Evolutionary conservation across 37 sponge, comb jelly and placozoan species (phyloP).

Genomic region (Aplysina aerophoba): DNA sequence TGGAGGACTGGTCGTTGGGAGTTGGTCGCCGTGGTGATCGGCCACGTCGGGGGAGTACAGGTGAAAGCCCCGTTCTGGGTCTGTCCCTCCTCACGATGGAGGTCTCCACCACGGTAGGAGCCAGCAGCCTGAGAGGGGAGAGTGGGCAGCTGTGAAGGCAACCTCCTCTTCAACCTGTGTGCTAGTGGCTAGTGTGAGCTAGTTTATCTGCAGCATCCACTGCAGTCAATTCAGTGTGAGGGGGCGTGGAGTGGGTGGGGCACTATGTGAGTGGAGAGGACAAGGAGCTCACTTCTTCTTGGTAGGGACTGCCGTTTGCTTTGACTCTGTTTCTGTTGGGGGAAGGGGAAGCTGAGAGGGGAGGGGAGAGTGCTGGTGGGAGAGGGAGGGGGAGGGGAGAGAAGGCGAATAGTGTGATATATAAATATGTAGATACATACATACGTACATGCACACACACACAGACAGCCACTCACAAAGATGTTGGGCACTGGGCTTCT

Average conservation of each 20-base stretch:
- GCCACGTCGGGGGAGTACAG: conserved; percentile 2
- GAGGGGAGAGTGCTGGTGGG: too few species aligned
- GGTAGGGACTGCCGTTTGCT: conserved; percentile 17
- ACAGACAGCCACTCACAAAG: conserved; percentile 56
- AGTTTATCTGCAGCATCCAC: too few species aligned
- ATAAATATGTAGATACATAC: too few species aligned
- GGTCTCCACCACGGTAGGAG: conserved; percentile 33
- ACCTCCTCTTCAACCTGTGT: too few species aligned
- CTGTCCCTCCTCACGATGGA: conserved; percentile 64
- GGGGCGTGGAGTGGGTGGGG: too few species aligned
- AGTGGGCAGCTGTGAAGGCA: too few species aligned
- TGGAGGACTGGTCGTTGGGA: neutral
- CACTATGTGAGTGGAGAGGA: neutral
- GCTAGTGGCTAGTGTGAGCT: too few species aligned
- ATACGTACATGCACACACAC: neutral
- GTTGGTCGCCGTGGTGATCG: neutral
- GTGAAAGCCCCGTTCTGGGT: conserved; percentile 43
- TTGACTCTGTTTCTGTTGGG: conserved; percentile 12
- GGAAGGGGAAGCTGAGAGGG: neutral
- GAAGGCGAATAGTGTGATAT: neutral
- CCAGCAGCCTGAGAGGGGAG: neutral
- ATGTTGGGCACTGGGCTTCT: conserved; percentile 59
- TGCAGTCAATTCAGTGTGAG: too few species aligned
- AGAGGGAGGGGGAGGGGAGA: neutral
- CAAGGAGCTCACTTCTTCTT: conserved; percentile 15